phyloP scores from a whole-genome alignment of 64 coral and sea anemone species.

The Actinia equina region DNA sequence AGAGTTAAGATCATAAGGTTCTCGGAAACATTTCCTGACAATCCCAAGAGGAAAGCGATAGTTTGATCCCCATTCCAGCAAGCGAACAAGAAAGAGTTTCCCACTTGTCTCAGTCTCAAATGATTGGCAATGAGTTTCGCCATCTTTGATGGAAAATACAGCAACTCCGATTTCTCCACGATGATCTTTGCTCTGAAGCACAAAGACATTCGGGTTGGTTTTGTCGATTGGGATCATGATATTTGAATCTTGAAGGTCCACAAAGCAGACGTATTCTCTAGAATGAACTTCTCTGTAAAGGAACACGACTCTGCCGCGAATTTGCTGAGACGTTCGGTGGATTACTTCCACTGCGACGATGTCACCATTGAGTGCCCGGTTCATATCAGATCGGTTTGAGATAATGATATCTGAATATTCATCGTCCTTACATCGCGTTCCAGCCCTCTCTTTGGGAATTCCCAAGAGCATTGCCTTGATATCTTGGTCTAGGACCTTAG shows the following conservation, averaged over 20 bases:
- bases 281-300: slow-evolving; percentile 70
- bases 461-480: not conserved
- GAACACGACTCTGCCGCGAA: slow-evolving; percentile 66
- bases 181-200: slow-evolving; percentile 79
- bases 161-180: slow-evolving; percentile 72
- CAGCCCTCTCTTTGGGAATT: not conserved
- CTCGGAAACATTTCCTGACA: slow-evolving; percentile 64
- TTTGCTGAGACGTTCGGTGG: not conserved
- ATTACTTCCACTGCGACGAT: slow-evolving; percentile 71
- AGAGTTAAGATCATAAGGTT: slow-evolving; percentile 19
- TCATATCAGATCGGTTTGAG: slow-evolving; percentile 56
- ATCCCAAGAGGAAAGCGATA: slow-evolving; percentile 90
- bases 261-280: slow-evolving; percentile 72
- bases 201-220: slow-evolving; percentile 75
- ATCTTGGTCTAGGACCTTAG: slow-evolving; percentile 34
- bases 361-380: slow-evolving; percentile 88
- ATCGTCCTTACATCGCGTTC: not conserved
- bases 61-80: slow-evolving; percentile 88
- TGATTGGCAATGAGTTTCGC: slow-evolving; percentile 33
- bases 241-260: slow-evolving; percentile 62
- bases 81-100: slow-evolving; percentile 85
- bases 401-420: slow-evolving; percentile 45
- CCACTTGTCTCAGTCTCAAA: slow-evolving; percentile 68
- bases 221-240: slow-evolving; percentile 88
- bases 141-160: slow-evolving; percentile 57